Evolutionary conservation across 2,888 invertebrate species (phyloP), one percentile per base, ranked within the genome.

Genomic region (Calameuta idolon): DNA sequence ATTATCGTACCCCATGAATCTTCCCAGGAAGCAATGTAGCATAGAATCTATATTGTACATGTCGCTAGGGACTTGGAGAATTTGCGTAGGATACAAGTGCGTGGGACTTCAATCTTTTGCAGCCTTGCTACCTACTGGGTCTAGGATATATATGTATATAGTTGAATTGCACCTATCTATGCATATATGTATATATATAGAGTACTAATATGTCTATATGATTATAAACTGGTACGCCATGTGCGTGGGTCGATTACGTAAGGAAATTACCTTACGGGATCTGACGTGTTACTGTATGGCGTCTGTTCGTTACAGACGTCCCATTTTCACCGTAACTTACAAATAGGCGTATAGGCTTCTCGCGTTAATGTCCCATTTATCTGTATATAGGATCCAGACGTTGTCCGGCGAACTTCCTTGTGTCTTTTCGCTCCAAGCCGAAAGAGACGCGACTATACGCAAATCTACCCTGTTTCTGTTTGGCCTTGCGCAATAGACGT

Each of bases 101-200:
- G 79, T 77, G 77, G 77, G 80, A 76, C 71, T 69, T 74, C 71
- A 9, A 23, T 55, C 75, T 73, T 76, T 71, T 69, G 68, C 74
- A 76, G 80, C 81, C 75, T 79, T 79, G 80, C 80, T 81, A 79
- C 81, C 80, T 80, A 80, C 77, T 55, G 40, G 40, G 9, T 23
- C 23, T 55, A 55, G 40, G 40, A 23, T 15, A 23, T 23, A 23
- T 23, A 23, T 23, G 5, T 55, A 55, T 55, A 15, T 15, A 15
- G 15, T 9, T 23, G 40, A 55, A 15, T 55, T 23, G 40, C 40
- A 55, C 2, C 40, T 55, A 55, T 55, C 23, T 55, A 0, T 55
- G 40, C 40, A 55, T 40, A 23, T 5, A 40, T 23, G 12, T 37
- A 37, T 37, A 9, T 35, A 35, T 11, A 35, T 35, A 35, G 11